phyloP scores from a whole-genome alignment of 2,797 vertebrate genomes.

The Loriculus beryllinus region DNA sequence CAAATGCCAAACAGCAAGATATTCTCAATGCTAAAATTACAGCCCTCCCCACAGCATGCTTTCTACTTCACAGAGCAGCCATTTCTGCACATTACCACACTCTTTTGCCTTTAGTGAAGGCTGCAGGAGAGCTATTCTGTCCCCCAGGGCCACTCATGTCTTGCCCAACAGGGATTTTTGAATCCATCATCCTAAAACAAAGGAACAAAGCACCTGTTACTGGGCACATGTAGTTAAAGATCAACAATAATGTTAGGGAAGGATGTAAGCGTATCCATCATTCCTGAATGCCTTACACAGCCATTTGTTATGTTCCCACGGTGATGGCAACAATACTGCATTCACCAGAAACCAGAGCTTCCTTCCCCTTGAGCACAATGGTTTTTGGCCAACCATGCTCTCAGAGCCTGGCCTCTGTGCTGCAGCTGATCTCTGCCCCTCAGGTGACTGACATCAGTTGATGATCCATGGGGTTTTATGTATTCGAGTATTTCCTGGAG shows the following conservation, averaged over 20 bases:
- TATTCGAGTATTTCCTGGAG: neutral
- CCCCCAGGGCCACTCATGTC: neutral
- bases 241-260: neutral
- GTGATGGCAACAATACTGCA: conserved; percentile 42
- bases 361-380: neutral
- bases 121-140: neutral
- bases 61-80: neutral
- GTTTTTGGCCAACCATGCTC: neutral
- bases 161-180: neutral
- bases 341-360: conserved; percentile 42
- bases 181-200: conserved; percentile 2
- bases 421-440: neutral
- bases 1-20: neutral
- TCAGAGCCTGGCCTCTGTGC: neutral
- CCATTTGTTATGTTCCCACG: conserved; percentile 32
- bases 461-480: neutral
- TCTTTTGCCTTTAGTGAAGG: neutral
- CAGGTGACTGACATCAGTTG: neutral
- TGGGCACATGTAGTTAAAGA: neutral
- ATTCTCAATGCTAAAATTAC: neutral
- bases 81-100: neutral
- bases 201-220: conserved; percentile 39
- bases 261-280: conserved; percentile 50
- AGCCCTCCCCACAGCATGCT: neutral
- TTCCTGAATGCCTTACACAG: conserved; percentile 15